Percentiles rank a stretch among this genome's conserved stretches.
phyloP scores from a whole-genome alignment of 2,113 vertebrate genomes.

The Aix galericulata region DNA sequence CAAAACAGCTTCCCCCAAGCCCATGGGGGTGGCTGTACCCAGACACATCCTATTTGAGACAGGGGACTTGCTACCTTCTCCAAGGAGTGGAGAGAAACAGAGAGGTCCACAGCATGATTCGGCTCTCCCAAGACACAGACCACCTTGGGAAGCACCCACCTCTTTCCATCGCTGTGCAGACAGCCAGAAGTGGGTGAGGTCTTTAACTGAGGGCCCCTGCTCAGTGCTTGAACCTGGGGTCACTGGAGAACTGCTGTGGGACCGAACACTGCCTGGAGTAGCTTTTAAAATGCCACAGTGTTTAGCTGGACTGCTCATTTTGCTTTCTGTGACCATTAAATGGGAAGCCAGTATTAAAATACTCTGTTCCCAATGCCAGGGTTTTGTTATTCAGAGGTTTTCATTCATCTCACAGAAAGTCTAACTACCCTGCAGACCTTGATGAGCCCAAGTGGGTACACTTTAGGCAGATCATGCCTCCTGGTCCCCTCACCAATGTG shows the following conservation, averaged over 20 bases:
- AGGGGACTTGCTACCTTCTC: not conserved
- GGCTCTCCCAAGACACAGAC: not conserved
- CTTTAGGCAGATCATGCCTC: not conserved
- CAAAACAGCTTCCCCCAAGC: not conserved
- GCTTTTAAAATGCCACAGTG: conserved; percentile 5
- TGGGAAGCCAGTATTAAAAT: not conserved
- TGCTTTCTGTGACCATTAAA: not conserved
- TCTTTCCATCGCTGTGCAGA: not conserved
- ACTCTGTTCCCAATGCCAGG: not conserved
- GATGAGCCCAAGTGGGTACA: not conserved
- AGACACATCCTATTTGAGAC: not conserved
- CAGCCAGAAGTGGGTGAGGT: not conserved
- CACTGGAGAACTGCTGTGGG: not conserved
- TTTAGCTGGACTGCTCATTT: not conserved
- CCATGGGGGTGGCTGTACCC: not conserved
- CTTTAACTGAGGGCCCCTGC: not conserved
- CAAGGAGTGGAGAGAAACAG: accelerated
- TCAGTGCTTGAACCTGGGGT: not conserved
- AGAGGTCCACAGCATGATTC: accelerated
- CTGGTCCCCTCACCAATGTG: not conserved
- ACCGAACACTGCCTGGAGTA: not conserved
- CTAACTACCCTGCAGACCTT: not conserved
- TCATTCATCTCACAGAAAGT: not conserved
- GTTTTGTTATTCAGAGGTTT: not conserved
- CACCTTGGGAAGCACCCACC: not conserved